A percentile compares a stretch with the other conserved stretches of the same genome.
These are phyloP conservation scores for Linurgus olivaceus DNA, from an alignment of 2,797 vertebrate genomes.

Conservation along the genomic window DNA sequence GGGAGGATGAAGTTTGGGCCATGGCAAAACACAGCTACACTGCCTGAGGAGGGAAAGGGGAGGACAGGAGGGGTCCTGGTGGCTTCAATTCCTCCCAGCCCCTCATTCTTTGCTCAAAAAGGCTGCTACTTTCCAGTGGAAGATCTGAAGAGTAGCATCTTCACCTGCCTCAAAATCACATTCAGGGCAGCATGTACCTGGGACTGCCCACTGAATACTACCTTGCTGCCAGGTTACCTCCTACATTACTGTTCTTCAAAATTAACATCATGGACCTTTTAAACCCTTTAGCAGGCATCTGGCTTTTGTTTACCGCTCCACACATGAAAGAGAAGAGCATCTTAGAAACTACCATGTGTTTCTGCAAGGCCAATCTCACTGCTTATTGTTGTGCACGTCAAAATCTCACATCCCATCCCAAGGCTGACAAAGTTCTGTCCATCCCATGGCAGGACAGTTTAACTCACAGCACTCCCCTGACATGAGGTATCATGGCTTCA, in stretches of 20 bases:
- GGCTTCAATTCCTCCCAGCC: background rate
- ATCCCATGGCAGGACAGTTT: background rate
- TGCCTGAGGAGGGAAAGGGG: background rate
- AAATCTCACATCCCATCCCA: background rate
- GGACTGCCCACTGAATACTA: fast-evolving
- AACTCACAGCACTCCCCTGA: background rate
- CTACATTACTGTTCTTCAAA: background rate
- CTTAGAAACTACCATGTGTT: fast-evolving
- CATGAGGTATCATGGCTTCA: background rate
- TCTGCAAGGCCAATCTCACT: background rate
- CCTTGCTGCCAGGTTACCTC: background rate
- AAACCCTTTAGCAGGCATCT: background rate
- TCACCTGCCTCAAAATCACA: background rate
- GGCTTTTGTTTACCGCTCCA: background rate
- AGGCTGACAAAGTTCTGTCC: background rate
- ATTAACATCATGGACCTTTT: background rate
- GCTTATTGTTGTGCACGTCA: background rate
- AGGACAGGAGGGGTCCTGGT: background rate
- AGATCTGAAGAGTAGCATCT: fast-evolving
- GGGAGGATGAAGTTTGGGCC: background rate
- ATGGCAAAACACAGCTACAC: background rate
- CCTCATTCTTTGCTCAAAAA: background rate
- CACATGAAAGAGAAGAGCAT: background rate
- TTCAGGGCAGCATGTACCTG: background rate
- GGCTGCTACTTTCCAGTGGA: background rate